Base-by-base conservation (phyloP, 1,140 invertebrate species). In the Drosophila dunni region DNA sequence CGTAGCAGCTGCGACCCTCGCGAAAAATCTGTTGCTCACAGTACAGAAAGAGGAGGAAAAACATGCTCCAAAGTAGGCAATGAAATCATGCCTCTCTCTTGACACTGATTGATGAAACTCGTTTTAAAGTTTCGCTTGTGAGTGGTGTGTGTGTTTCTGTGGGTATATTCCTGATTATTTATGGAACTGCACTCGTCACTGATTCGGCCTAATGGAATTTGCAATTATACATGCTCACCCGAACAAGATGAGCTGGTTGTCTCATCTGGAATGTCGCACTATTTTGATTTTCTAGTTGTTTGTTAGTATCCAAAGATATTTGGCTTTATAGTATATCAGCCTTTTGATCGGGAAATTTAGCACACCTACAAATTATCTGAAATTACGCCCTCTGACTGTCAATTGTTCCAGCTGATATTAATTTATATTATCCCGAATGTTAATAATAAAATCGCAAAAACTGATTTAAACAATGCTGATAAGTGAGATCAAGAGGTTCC, bases 81-180 rank as follows among this genome's bases (percentile, higher is more conserved):
- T 24, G 24, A 44, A 68, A 38, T 46, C 24, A 42, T 54, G 13
- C 4, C 34, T 56, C 13, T 7, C 9, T 15, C 34, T 40, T 40
- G 34, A 56, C 53, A 38, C 36, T 56, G 53, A 56, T 56, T 56
- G 53, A 56, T 56, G 53, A 34, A 34, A 20, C 8, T 34, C 36
- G 36, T 54, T 58, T 60, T 67, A 67, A 72, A 67, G 46, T 58
- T 66, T 24, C 20, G 46, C 1, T 29, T 29, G 24, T 29, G 24
- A 4, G 24, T 4, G 9, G n/a, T 44, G 66, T 20, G 48, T 36
- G 42, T 20, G 44, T 50, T 65, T 51, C 53, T 53, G 70, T 60
- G 70, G 36, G 40, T 56, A 74, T 57, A 51, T 69, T 56, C 24
- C 48, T 56, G 57, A 74, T 74, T 74, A 74, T 74, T 74, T 74